These are phyloP conservation scores for Rhegmatorhina hoffmannsi DNA, from an alignment of 2,113 vertebrate species.

Conservation along the genomic window DNA sequence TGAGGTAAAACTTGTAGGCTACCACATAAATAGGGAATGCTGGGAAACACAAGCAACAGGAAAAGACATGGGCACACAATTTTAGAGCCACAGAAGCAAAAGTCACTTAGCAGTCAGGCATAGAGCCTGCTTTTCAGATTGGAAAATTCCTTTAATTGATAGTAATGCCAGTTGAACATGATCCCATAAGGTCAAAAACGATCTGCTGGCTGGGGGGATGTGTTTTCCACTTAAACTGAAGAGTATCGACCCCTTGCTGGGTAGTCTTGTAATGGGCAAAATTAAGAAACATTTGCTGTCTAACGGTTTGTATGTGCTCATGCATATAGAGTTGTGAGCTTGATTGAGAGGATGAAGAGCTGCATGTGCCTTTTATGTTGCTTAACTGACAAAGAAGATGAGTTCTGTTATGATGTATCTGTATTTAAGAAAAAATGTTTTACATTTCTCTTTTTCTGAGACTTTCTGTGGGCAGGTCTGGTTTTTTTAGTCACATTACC, in stretches of 20 bases:
- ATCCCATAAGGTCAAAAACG: background rate
- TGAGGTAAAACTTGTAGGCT: constrained; percentile 16
- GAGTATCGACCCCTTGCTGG: background rate
- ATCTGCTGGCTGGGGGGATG: background rate
- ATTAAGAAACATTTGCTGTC: background rate
- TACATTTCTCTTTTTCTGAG: background rate
- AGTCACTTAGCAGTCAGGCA: background rate
- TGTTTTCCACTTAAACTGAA: background rate
- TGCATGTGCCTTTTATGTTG: background rate
- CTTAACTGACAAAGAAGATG: background rate
- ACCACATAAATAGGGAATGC: background rate
- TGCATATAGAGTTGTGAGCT: background rate
- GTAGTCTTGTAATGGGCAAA: background rate
- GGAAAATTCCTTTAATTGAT: background rate
- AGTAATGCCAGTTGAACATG: background rate
- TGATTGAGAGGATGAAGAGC: background rate
- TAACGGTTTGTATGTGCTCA: background rate
- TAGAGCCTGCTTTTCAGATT: background rate
- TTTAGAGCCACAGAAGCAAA: background rate
- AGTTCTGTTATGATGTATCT: background rate
- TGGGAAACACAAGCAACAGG: background rate
- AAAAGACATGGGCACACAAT: background rate
- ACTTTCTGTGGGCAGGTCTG: background rate
- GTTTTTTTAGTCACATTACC: background rate
- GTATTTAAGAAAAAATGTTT: background rate